Conservation (phyloP, 1,140 invertebrate species). For the Drosophila pandora region DNA sequence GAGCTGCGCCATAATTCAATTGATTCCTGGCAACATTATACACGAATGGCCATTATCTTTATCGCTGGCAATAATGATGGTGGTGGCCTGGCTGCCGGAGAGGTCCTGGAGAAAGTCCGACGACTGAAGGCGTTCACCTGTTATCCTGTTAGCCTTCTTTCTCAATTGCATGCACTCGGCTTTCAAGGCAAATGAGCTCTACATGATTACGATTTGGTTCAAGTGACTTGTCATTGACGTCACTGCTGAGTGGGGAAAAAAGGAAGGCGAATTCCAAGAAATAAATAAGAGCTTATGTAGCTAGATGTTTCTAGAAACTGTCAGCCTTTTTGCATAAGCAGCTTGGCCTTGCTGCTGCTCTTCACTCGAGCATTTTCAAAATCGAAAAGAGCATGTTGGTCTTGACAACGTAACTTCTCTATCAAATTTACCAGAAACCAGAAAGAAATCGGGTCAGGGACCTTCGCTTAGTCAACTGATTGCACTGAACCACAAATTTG, state of each 20-base stretch:
- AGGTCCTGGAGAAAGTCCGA: neutral
- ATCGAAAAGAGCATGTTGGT: slow-evolving; percentile 19
- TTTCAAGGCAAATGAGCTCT: slow-evolving; percentile 71
- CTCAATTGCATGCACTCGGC: slow-evolving; percentile 65
- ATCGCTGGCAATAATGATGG: slow-evolving; percentile 63
- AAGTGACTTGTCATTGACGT: slow-evolving; percentile 59
- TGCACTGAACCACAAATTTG: slow-evolving; percentile 43
- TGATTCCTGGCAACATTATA: slow-evolving; percentile 69
- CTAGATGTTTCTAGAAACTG: slow-evolving; percentile 31
- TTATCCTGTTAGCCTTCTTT: slow-evolving; percentile 69
- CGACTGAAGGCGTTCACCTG: slow-evolving; percentile 33
- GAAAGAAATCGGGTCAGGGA: neutral
- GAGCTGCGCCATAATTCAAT: slow-evolving; percentile 72
- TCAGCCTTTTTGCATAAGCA: slow-evolving; percentile 37
- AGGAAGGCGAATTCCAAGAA: slow-evolving; percentile 12
- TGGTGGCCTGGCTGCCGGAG: neutral
- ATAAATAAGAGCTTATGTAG: slow-evolving; percentile 22
- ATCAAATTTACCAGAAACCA: too few species aligned
- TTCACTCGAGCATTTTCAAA: slow-evolving; percentile 2
- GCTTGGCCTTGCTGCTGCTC: slow-evolving; percentile 26
- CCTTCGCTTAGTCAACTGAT: slow-evolving; percentile 31
- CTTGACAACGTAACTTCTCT: neutral
- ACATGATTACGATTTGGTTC: slow-evolving; percentile 74
- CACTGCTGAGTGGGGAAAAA: slow-evolving; percentile 29
- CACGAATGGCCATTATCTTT: slow-evolving; percentile 67